phyloP scores from a whole-genome alignment of 2,797 vertebrate species.

The Vespertilio murinus region DNA sequence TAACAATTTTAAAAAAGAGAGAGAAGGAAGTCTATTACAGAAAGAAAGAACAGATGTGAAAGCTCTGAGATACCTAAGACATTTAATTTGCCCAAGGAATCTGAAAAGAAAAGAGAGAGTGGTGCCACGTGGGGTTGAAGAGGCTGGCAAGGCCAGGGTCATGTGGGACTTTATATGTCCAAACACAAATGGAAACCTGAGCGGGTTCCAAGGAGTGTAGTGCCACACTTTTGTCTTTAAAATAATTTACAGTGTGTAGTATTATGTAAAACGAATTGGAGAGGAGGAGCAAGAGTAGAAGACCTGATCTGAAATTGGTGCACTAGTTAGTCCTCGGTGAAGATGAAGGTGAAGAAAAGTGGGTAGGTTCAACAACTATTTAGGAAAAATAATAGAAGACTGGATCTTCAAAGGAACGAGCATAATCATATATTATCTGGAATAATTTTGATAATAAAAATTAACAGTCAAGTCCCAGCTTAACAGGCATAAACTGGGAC shows the following conservation, averaged over 20 bases:
- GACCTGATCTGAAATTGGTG: not conserved
- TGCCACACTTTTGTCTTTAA: not conserved
- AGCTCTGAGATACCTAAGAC: not conserved
- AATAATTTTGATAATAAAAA: not conserved
- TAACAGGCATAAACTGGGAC: not conserved
- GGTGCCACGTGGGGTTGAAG: rapidly evolving
- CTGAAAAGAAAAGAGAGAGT: not conserved
- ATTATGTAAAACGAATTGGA: not conserved
- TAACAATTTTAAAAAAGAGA: not conserved
- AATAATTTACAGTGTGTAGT: not conserved
- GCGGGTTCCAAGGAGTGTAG: not conserved
- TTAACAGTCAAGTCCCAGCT: not conserved
- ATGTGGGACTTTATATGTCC: not conserved
- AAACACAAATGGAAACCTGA: not conserved
- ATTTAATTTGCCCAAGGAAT: not conserved
- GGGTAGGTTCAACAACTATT: not conserved
- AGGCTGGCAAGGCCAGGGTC: not conserved
- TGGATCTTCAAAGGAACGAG: not conserved
- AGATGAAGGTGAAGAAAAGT: not conserved
- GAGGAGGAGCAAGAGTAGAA: not conserved
- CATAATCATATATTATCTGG: not conserved
- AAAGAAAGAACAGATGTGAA: not conserved
- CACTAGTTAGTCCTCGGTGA: not conserved
- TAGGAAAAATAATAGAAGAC: not conserved
- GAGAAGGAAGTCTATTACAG: not conserved